Evolutionary conservation across 2,888 invertebrate genomes (phyloP).

Genomic region (Idaea dimidiata): DNA sequence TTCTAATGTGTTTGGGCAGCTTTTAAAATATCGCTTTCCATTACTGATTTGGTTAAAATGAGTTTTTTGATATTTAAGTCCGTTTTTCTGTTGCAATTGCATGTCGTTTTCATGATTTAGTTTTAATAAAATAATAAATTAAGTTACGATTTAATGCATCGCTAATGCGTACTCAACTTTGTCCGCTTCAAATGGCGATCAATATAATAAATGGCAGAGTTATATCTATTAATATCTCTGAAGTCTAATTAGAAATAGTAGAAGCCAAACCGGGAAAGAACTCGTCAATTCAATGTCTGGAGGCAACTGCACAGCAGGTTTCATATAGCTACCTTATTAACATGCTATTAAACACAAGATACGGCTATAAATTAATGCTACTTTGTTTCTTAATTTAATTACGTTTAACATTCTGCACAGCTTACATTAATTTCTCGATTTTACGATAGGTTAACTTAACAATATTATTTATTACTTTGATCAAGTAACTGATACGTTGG

Average conservation of each 20-base stretch:
- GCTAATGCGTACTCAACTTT: not conserved
- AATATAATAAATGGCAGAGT: not conserved
- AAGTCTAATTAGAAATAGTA: not conserved
- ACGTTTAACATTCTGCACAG: no score
- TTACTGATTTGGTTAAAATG: constrained; percentile 27
- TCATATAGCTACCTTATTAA: no score
- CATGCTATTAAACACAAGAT: no score
- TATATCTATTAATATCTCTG: not conserved
- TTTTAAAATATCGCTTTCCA: constrained; percentile 53
- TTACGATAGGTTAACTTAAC: no score
- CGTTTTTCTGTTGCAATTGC: constrained; percentile 2
- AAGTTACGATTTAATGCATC: not conserved
- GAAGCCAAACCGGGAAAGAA: no score
- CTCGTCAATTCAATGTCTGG: no score
- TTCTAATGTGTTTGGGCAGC: constrained; percentile 52
- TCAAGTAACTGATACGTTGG: no score
- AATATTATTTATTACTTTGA: no score
- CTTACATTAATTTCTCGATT: no score
- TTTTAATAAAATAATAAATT: not conserved
- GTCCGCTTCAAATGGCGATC: not conserved
- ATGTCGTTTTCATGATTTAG: not conserved
- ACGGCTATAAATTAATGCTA: no score
- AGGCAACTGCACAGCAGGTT: no score
- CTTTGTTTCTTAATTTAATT: no score
- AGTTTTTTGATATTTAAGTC: constrained; percentile 17